phyloP scores from a whole-genome alignment of 2,888 invertebrate genomes.

The Macaria liturata region DNA sequence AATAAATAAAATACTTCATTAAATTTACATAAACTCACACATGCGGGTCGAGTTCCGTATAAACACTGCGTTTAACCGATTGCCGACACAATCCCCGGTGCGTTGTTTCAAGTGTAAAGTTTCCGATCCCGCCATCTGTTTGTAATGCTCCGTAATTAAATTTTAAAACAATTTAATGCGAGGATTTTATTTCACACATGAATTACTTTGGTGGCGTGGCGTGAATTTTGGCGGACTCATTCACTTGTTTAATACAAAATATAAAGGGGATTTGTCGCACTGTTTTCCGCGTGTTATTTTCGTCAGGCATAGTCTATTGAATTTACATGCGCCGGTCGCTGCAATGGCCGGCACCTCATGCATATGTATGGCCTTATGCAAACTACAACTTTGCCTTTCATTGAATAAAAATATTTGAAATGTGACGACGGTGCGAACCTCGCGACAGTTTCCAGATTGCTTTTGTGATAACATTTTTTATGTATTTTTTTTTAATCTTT shows the following conservation, averaged over 20 bases:
- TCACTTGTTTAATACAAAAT: constrained; percentile 54
- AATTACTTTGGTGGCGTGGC: constrained; percentile 19
- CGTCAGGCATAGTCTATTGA: constrained; percentile 61
- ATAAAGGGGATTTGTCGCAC: constrained; percentile 59
- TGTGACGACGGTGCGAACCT: constrained; percentile 33
- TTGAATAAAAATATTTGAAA: constrained; percentile 64
- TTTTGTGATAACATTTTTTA: constrained; percentile 15
- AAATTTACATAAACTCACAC: too few relatives aligned
- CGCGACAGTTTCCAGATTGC: constrained; percentile 20
- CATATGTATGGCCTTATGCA: constrained; percentile 76
- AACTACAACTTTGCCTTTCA: constrained; percentile 67
- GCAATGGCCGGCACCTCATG: constrained; percentile 62
- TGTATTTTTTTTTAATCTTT: too few relatives aligned
- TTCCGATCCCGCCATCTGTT: constrained; percentile 30
- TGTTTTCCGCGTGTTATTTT: constrained; percentile 66
- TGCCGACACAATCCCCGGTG: constrained; percentile 19
- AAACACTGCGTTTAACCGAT: constrained; percentile 15
- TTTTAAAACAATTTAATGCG: constrained; percentile 29
- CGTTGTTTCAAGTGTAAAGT: constrained; percentile 28
- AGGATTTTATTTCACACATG: constrained; percentile 24
- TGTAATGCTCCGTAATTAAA: constrained; percentile 27
- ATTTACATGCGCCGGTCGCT: constrained; percentile 65
- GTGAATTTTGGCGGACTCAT: constrained; percentile 37
- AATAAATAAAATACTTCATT: too few relatives aligned
- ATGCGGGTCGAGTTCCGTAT: neutral